phyloP scores from a whole-genome alignment of 2,888 invertebrate species.

The Danaus chrysippus region DNA sequence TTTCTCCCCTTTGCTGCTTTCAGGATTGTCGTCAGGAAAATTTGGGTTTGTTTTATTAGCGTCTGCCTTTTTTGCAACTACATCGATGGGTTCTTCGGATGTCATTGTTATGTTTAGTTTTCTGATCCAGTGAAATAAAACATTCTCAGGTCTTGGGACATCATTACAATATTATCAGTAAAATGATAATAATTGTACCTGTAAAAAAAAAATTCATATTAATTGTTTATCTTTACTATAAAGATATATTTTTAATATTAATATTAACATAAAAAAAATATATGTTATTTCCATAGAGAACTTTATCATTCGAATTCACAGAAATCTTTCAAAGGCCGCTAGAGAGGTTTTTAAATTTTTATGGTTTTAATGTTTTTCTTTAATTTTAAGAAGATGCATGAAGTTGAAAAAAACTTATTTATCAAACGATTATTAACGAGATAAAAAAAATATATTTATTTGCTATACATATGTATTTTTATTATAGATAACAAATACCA shows the following conservation, averaged over 20 bases:
- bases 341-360: no score
- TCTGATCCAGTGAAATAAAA: conserved; percentile 7
- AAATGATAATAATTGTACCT: conserved; percentile 15
- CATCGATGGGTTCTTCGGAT: conserved; percentile 70
- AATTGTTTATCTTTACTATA: neutral
- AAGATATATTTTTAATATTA: neutral
- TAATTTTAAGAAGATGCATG: no score
- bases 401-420: no score
- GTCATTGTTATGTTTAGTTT: conserved; percentile 58
- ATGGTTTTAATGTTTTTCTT: no score
- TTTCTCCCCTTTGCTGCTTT: conserved; percentile 50
- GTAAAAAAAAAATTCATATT: conserved; percentile 18
- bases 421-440: no score
- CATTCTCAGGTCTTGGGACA: conserved; percentile 6
- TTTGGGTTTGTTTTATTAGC: conserved; percentile 58
- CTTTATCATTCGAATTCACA: no score
- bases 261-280: neutral
- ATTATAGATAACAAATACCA: no score
- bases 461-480: no score
- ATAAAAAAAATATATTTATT: no score
- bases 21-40: conserved; percentile 51
- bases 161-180: conserved; percentile 15
- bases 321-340: no score
- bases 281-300: no score
- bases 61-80: conserved; percentile 56